Conservation (phyloP, 1,140 invertebrate genomes). For the Lucilia sericata region DNA sequence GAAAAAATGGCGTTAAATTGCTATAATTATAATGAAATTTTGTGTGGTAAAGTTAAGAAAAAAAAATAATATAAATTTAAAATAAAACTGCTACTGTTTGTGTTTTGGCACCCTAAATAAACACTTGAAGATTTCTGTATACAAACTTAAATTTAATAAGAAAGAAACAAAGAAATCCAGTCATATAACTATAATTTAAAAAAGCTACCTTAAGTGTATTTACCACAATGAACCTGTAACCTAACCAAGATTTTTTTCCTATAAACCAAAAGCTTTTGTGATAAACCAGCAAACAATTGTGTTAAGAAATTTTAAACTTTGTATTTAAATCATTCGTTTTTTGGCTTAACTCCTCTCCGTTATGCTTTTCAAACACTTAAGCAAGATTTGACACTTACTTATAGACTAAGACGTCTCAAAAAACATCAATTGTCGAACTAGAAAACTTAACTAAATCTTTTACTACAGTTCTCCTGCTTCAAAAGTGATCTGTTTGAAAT, state of each 20-base stretch:
- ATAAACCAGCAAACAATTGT: not conserved
- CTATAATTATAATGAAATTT: conserved; percentile 36
- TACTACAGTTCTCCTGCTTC: too few relatives aligned
- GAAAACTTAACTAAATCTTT: too few relatives aligned
- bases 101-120: conserved; percentile 14
- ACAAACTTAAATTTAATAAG: not conserved
- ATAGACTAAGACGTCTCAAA: too few relatives aligned
- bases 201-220: not conserved
- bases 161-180: not conserved
- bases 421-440: too few relatives aligned
- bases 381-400: too few relatives aligned
- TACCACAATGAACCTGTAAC: conserved; percentile 3
- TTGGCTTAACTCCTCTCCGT: too few relatives aligned
- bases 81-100: conserved; percentile 35
- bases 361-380: too few relatives aligned
- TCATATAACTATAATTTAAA: not conserved
- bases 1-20: conserved; percentile 34
- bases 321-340: too few relatives aligned
- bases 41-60: not conserved
- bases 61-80: not conserved
- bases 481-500: too few relatives aligned
- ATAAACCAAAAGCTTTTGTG: not conserved
- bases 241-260: not conserved
- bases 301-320: not conserved
- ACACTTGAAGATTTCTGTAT: conserved; percentile 22